Evolutionary conservation across 2,797 vertebrate genomes (phyloP).

Genomic region (Pachyuromys duprasi): DNA sequence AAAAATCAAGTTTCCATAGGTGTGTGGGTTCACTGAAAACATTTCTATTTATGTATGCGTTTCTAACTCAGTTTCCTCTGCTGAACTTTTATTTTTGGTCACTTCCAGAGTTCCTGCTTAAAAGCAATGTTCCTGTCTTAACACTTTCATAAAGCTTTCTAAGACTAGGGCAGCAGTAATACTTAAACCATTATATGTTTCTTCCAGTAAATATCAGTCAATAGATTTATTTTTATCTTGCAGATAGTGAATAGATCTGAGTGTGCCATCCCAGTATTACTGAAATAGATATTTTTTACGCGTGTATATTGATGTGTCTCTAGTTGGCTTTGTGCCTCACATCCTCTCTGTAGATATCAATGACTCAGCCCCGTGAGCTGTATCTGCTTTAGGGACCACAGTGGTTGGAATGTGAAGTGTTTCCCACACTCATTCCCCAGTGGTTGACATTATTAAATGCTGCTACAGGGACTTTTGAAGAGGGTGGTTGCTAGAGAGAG

Average conservation of each 20-base stretch:
- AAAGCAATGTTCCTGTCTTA: not conserved
- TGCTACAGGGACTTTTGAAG: not conserved
- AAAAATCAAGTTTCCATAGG: no score
- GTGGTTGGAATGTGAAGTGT: not conserved
- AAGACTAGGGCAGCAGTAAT: not conserved
- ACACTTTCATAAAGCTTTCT: constrained; percentile 1
- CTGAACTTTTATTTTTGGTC: not conserved
- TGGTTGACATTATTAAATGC: not conserved
- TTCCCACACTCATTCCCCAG: not conserved
- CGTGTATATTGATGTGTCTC: not conserved
- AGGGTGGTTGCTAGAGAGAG: not conserved
- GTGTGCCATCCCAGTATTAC: not conserved
- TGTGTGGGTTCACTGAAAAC: not conserved
- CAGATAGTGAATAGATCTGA: not conserved
- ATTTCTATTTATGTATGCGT: not conserved
- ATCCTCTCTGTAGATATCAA: not conserved
- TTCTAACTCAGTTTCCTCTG: not conserved
- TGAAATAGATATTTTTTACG: not conserved
- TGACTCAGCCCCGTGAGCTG: not conserved
- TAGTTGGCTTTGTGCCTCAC: not conserved
- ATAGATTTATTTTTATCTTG: not conserved
- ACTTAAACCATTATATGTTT: not conserved
- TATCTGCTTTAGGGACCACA: not conserved
- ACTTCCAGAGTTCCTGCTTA: constrained; percentile 1
- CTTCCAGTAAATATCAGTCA: constrained; percentile 29